Evolutionary conservation across 2,113 vertebrate species (phyloP), one percentile per base, ranked within the genome.

Genomic region (Heterochromis multidens): DNA sequence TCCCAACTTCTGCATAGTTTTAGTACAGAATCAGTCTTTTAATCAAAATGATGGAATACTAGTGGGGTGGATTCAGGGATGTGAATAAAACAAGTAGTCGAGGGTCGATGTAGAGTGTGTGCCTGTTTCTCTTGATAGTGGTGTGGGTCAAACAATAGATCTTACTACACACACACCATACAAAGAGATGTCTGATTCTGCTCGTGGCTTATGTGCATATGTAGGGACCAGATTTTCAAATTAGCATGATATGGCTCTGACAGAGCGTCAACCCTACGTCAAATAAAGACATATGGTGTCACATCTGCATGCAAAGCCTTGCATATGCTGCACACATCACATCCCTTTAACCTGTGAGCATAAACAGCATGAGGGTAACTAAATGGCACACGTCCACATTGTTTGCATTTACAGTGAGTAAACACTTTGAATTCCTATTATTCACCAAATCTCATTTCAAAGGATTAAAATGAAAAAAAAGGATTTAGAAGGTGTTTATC

Each of bases 21-120:
- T 96, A 96, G 97, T 96, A 97, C 96, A 97, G 90, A 98, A 99
- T 98, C 97, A 96, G 96, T 97, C 97, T 98, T 98, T 98, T 98
- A 98, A 99, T 99, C 97, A 98, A 97, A 98, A 98, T 98, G 97
- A 98, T 98, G 97, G 97, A 98, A 97, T 97, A 96, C 97, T 95
- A 94, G 96, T 96, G 95, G 96, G 96, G 96, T 92, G 93, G 96
- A 97, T 96, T 97, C 97, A 97, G 97, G 97, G 96, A 96, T 97
- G 97, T 95, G 93, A 95, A 95, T 93, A 94, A 93, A 94, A 91
- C 81, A 83, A 84, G 90, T 65, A 62, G 85, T 40, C 17, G 31
- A 74, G 60, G 87, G 76, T 88, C 16, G 81, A 85, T 82, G 84
- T 63, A 25, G 59, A 19, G 19, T 35, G 57, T 72, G 67, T 59